Conservation (phyloP, 2,797 vertebrate species). For the Triplophysa yarkandensis region DNA sequence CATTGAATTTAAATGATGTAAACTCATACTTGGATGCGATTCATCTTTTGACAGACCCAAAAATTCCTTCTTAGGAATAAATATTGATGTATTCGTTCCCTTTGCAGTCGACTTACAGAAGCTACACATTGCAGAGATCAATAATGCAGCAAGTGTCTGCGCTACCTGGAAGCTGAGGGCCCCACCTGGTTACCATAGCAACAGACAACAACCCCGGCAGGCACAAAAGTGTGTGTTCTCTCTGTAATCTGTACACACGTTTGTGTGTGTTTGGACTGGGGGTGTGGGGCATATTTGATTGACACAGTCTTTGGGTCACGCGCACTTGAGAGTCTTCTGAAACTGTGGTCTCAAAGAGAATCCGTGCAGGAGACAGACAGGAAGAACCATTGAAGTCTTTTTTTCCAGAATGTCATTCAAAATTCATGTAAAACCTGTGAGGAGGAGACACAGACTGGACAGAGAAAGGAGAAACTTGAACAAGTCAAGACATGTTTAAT, state of each 20-base stretch:
- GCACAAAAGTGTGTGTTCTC: constrained; percentile 27
- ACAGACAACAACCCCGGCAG: constrained; percentile 52
- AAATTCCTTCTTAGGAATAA: too few relatives aligned
- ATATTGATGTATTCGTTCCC: too few relatives aligned
- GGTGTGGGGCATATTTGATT: neutral
- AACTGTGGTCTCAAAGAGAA: constrained; percentile 20
- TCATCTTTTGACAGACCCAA: too few relatives aligned
- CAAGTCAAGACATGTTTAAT: constrained; percentile 64
- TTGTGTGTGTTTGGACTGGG: neutral
- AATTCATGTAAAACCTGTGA: constrained; percentile 38
- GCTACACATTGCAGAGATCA: constrained; percentile 46
- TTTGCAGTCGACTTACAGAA: constrained; percentile 47
- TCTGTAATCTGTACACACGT: constrained; percentile 1
- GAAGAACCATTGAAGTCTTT: constrained; percentile 28
- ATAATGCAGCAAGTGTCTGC: constrained; percentile 58
- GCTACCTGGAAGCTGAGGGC: constrained; percentile 53
- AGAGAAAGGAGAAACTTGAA: constrained; percentile 33
- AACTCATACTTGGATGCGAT: too few relatives aligned
- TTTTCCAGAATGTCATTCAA: constrained; percentile 24
- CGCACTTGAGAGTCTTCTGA: constrained; percentile 7
- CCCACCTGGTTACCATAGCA: constrained; percentile 56
- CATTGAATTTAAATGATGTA: too few relatives aligned
- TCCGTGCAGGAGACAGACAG: constrained; percentile 7
- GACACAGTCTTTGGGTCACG: neutral
- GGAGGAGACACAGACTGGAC: constrained; percentile 28